These are phyloP conservation scores for Amphiprion percula DNA, from an alignment of 2,113 vertebrate genomes.

Conservation along the genomic window DNA sequence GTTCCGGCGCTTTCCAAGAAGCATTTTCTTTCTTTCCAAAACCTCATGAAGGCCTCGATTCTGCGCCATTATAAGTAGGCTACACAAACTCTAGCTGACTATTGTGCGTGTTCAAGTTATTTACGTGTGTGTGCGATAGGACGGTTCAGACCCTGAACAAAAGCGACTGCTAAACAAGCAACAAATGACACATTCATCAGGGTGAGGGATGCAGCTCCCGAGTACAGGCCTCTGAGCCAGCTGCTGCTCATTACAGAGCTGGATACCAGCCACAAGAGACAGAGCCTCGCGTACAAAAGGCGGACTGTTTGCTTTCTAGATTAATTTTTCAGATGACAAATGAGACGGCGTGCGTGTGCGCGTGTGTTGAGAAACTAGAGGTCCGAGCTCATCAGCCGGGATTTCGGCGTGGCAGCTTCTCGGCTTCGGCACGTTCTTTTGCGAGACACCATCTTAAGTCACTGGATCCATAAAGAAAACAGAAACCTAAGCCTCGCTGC, in stretches of 20 bases:
- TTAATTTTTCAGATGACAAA: conserved; percentile 80
- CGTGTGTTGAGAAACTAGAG: background rate
- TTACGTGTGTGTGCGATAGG: conserved; percentile 18
- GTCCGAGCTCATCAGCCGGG: conserved; percentile 19
- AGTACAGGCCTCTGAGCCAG: conserved; percentile 76
- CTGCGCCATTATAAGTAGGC: conserved; percentile 23
- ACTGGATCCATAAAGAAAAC: conserved; percentile 77
- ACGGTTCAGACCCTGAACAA: conserved; percentile 59
- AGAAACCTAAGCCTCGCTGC: conserved; percentile 73
- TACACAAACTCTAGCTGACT: conserved; percentile 31
- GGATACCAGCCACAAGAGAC: conserved; percentile 74
- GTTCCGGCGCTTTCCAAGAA: conserved; percentile 39
- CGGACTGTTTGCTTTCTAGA: conserved; percentile 76
- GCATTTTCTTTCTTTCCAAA: conserved; percentile 44
- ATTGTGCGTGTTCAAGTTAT: conserved; percentile 6
- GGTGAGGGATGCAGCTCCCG: conserved; percentile 71
- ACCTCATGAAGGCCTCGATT: conserved; percentile 32
- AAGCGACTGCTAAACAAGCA: conserved; percentile 74
- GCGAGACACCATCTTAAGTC: conserved; percentile 67
- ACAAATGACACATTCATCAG: conserved; percentile 81
- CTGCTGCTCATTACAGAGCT: conserved; percentile 80
- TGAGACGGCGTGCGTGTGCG: conserved; percentile 32
- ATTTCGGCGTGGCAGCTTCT: conserved; percentile 37
- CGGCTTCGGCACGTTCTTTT: conserved; percentile 42
- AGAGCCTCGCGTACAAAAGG: conserved; percentile 66